A percentile compares a stretch with the other conserved stretches of the same genome.
These are phyloP conservation scores for Formicarius rufipectus DNA, from an alignment of 2,113 vertebrate species.

Conservation along the genomic window DNA sequence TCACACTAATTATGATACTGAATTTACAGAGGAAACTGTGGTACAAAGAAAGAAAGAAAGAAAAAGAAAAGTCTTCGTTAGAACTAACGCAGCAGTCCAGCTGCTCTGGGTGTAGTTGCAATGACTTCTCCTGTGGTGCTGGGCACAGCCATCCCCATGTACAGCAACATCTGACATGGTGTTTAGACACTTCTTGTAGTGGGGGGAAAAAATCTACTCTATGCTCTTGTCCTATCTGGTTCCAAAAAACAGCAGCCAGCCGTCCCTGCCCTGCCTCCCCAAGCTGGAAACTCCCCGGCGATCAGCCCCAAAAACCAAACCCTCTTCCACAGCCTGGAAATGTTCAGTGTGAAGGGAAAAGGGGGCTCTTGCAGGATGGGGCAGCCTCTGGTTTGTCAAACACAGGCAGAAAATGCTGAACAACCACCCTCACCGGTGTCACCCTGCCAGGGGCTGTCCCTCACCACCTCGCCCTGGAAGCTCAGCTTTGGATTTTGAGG, in stretches of 20 bases:
- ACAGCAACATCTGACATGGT: background rate
- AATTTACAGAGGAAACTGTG: slow-evolving; percentile 74
- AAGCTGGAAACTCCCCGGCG: background rate
- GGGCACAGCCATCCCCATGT: background rate
- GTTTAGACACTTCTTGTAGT: slow-evolving; percentile 6
- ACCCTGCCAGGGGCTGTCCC: background rate
- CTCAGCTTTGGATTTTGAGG: slow-evolving; percentile 53
- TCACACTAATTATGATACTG: slow-evolving; percentile 68
- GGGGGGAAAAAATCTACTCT: background rate
- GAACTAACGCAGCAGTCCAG: slow-evolving; percentile 63
- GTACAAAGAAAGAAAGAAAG: slow-evolving; percentile 66
- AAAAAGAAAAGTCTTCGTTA: background rate
- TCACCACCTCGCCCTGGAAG: slow-evolving; percentile 46
- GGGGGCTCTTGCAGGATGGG: background rate
- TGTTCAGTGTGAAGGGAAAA: background rate
- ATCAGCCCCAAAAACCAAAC: background rate
- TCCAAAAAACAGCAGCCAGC: background rate
- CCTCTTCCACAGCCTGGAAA: no score
- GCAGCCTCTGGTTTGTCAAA: slow-evolving; percentile 47
- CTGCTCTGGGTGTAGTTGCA: slow-evolving; percentile 52
- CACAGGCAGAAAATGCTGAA: background rate
- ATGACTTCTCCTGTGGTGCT: background rate
- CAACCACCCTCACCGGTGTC: background rate
- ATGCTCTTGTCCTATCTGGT: background rate
- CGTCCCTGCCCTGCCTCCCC: no score